phyloP scores from a whole-genome alignment of 2,888 invertebrate species.

The Drosophila paucipuncta region DNA sequence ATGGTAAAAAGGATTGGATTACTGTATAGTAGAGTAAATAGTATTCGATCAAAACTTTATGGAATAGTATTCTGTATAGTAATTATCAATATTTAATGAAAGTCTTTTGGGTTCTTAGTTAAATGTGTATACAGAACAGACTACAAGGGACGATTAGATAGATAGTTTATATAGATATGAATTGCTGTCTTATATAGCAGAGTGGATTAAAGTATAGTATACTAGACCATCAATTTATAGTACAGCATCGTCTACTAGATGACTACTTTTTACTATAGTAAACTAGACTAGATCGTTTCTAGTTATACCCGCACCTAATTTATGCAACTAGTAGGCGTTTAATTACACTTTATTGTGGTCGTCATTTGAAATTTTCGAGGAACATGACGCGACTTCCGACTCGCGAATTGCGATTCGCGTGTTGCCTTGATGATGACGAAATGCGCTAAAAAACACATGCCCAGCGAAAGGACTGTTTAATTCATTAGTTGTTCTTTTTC shows the following conservation, averaged over 20 bases:
- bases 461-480: constrained; percentile 34
- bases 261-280: neutral
- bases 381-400: constrained; percentile 45
- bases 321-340: constrained; percentile 1
- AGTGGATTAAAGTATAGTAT: neutral
- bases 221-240: neutral
- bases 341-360: constrained; percentile 6
- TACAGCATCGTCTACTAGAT: neutral
- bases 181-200: neutral
- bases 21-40: too few relatives aligned
- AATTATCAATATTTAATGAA: too few relatives aligned
- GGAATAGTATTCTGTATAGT: neutral
- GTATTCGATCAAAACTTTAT: neutral
- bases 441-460: constrained; percentile 41
- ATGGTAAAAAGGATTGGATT: too few relatives aligned
- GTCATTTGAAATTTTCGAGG: constrained; percentile 9
- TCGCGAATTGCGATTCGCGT: constrained; percentile 39
- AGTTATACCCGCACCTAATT: neutral
- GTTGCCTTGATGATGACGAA: constrained; percentile 51
- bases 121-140: neutral
- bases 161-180: too few relatives aligned
- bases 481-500: constrained; percentile 42
- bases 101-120: too few relatives aligned
- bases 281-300: neutral
- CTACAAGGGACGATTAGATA: neutral